Evolutionary conservation across 2,888 invertebrate species (phyloP), one percentile per base, ranked within the genome.

Genomic region (Aproaerema taeniolella): DNA sequence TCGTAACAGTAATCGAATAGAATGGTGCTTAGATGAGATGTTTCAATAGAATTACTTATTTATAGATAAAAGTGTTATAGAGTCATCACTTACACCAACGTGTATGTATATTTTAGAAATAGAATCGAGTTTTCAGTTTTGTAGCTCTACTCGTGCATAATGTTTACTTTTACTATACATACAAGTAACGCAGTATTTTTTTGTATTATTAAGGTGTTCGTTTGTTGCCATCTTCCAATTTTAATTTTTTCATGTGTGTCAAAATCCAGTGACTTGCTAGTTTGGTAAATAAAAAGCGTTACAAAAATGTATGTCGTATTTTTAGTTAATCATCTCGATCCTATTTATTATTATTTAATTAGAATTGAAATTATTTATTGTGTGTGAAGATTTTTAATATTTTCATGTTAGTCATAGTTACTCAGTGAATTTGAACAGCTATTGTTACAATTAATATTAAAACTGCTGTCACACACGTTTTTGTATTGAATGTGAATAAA

Each of bases 401-500:
- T 77, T 50, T 72, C 63, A 49, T 52, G 49, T 59, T 57, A 52
- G 54, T 69, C 66, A 62, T 59, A 58, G 63, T 60, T 57, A 49
- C 53, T 48, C 49, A 52, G 60, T 64, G 56, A 48, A 47, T 47
- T 50, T 52, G 44, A 41, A 61, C 68, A 71, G 70, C 74, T 68
- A 73, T 74, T 61, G 56, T 68, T 65, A 63, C 53, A 68, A 74
- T 63, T 64, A 66, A 81, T 81, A 69, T 85, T 79, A 76, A 75
- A 78, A 70, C 64, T 70, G 49, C 71, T 63, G 65, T 77, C 81
- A 79, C 83, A 77, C 81, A 68, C 70, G 78, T 85, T 86, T n/a
- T 86, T 86, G 83, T 83, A 85, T 86, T 85, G 83, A 81, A 85
- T 85, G 85, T 85, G 80, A 85, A 85, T 86, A 85, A 85, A 85